Evolutionary conservation across 2,888 invertebrate species (phyloP), one percentile per base, ranked within the genome.

Genomic region (Dicyrtoma fusca): DNA sequence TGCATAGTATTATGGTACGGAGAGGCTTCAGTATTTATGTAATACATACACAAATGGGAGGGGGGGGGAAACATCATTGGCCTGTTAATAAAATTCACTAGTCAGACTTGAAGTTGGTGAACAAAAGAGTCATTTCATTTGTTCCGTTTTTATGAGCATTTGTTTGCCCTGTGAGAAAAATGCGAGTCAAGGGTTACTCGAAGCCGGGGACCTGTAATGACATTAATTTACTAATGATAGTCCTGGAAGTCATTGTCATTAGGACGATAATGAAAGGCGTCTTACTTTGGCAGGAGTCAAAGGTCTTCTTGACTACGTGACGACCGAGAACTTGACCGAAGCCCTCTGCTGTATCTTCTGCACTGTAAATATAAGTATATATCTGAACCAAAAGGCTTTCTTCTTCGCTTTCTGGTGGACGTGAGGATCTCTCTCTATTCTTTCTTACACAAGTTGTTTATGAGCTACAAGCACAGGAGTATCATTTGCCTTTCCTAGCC

Each of bases 161-260:
- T 64, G 64, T 64, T 64, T 64, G 47, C 49, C 64, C 64, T 64
- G 49, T 47, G 64, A 64, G 64, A 64, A 64, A 64, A 64, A 64
- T 23, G 45, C 59, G 49, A 64, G 64, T 64, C 64, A 64, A 64
- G 64, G 64, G 64, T 64, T 64, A 64, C 64, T 64, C 64, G 4
- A 19, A 42, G 45, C 21, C 34, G 42, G 26, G 45, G 34, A 72
- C 74, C 69, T 74, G 77, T 78, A 79, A 79, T 79, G 79, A 79
- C 77, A 77, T 76, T 79, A 77, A 79, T 79, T 77, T 77, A 75
- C 76, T 79, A 79, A 79, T 79, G 76, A 79, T 79, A 74, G 76
- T 75, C 74, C 74, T 74, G 63, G 71, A 72, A 70, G 49, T 70
- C 69, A 72, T 69, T 69, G 66, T 69, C 64, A 73, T 72, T 69